Base-by-base conservation (phyloP, 2,113 vertebrate genomes). In the Oxyura jamaicensis region DNA sequence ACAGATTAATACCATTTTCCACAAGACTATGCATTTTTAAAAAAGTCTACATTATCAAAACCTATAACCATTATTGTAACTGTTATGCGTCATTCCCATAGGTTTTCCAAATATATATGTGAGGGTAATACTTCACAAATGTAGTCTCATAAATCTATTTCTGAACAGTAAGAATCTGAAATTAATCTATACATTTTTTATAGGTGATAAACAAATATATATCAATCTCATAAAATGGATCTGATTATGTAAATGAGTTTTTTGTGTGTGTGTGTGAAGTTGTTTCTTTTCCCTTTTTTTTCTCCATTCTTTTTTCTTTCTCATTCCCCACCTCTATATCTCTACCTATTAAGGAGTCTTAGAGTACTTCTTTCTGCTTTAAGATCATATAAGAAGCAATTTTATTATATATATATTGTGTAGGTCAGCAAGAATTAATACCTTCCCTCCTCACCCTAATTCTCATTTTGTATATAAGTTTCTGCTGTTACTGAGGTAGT, bases 21-120 rank as follows among this genome's bases (percentile, higher is more conserved):
- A 19, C 44, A 22, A 33, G 7, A 69, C 29, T 63, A 8, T 55
- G 6, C 9, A 31, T 80, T 88, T 66, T 2, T 41, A 46, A 65
- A 44, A 56, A 41, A n/a, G 3, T 62, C 29, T 21, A 7, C 23
- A 53, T 8, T 65, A 29, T 8, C 33, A 25, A 75, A 88, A 84
- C 3, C 14, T 0, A 0, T 29, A 74, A 41, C 3, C 5, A 44
- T 56, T 74, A 26, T 17, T 13, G 14, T 39, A 48, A 46, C 42
- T 6, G 2, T 44, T 50, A 36, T 16, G 2, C 26, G 17, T 14
- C 46, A 68, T 62, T 62, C 48, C 10, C 46, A 62, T 6, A 74
- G 25, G 8, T 33, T 68, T 89, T 50, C 16, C 56, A 36, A 87
- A 52, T 82, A 82, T 19, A 52, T 9, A 10, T 7, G 6, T 28